Evolutionary conservation across 2,113 vertebrate genomes (phyloP).

Genomic region (Sorex araneus): DNA sequence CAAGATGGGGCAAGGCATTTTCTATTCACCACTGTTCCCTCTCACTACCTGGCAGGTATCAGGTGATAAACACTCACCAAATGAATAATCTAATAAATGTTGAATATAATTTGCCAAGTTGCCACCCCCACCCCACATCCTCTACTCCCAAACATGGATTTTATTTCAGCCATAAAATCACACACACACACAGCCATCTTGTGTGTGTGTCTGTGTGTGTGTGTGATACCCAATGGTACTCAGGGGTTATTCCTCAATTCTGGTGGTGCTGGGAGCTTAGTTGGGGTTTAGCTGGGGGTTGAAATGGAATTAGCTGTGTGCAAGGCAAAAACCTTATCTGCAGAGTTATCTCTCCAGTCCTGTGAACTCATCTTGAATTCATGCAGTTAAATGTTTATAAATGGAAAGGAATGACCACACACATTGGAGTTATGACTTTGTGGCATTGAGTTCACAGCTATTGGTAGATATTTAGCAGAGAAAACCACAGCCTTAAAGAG

Average conservation of each 20-base stretch:
- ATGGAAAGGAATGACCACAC: background rate
- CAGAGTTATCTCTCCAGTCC: background rate
- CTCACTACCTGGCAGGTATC: background rate
- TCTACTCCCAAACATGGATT: background rate
- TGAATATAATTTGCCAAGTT: background rate
- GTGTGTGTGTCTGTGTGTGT: too few species aligned
- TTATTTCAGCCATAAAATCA: too few species aligned
- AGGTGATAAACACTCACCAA: background rate
- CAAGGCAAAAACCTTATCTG: too few species aligned
- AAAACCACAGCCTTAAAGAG: background rate
- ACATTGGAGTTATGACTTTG: background rate
- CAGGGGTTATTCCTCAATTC: too few species aligned
- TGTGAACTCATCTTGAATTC: background rate
- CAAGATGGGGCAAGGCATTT: background rate
- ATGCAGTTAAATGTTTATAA: background rate
- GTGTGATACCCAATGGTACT: too few species aligned
- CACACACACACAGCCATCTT: too few species aligned
- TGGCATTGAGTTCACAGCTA: background rate
- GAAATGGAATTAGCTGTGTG: too few species aligned
- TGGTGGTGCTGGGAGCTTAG: too few species aligned
- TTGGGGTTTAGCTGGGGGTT: too few species aligned
- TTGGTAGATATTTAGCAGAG: background rate
- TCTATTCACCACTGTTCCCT: background rate
- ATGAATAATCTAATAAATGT: background rate
- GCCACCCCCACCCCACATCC: too few species aligned